A percentile compares a stretch with the other conserved stretches of the same genome.
phyloP scores from a whole-genome alignment of 2,797 vertebrate genomes.

The Malurus leucopterus region DNA sequence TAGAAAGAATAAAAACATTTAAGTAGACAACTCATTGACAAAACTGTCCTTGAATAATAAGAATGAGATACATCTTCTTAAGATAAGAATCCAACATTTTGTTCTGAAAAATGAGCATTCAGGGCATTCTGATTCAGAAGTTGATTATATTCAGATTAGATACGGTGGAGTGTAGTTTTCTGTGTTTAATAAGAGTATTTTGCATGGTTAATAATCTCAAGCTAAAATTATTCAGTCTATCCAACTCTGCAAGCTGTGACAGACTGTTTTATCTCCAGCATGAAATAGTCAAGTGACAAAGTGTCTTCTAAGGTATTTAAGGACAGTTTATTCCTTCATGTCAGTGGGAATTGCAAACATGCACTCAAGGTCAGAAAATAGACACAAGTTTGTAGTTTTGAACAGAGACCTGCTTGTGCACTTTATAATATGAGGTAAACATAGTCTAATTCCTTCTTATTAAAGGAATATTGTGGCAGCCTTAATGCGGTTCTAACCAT shows the following conservation, averaged over 20 bases:
- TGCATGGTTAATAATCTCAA: constrained; percentile 3
- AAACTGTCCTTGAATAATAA: neutral
- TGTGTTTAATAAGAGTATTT: neutral
- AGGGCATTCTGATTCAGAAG: neutral
- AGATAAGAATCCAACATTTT: neutral
- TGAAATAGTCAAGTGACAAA: neutral
- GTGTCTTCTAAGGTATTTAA: neutral
- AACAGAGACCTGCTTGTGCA: neutral
- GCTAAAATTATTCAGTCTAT: neutral
- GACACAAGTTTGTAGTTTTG: neutral
- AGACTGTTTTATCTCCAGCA: neutral
- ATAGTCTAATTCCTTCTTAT: neutral
- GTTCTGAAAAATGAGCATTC: neutral
- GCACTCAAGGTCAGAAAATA: neutral
- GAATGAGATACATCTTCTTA: neutral
- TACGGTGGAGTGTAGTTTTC: neutral
- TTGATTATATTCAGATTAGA: neutral
- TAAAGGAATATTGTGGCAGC: neutral
- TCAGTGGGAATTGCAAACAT: neutral
- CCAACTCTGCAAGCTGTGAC: neutral
- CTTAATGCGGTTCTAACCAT: neutral
- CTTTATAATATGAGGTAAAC: neutral
- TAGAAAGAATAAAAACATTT: neutral
- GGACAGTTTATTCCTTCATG: neutral
- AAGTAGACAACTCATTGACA: constrained; percentile 17